Evolutionary conservation across 2,113 vertebrate genomes (phyloP).

Genomic region (Cacatua alba): DNA sequence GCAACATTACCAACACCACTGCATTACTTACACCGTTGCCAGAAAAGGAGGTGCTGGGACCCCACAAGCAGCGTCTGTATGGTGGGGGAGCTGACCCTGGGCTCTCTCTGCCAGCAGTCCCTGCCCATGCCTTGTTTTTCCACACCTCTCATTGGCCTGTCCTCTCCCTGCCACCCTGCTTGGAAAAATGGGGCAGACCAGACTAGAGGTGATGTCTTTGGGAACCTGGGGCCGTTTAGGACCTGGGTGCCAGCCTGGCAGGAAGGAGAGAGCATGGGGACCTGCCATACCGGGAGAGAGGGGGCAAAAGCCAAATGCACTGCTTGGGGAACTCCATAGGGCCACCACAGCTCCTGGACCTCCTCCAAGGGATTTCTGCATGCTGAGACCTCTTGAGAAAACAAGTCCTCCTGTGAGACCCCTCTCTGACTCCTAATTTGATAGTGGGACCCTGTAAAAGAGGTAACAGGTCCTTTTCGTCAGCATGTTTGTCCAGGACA

Average conservation of each 20-base stretch:
- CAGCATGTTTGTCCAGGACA: neutral
- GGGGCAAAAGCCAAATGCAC: neutral
- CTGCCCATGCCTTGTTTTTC: neutral
- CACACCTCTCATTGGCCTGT: neutral
- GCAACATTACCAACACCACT: fast-evolving
- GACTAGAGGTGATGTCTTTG: neutral
- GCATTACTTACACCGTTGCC: too few species aligned
- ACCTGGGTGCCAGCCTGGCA: too few species aligned
- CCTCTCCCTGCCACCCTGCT: neutral
- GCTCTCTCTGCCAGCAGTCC: neutral
- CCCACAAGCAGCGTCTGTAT: fast-evolving
- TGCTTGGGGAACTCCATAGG: neutral
- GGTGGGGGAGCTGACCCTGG: neutral
- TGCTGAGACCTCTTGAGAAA: neutral
- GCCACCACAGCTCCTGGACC: neutral
- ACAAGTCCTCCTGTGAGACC: neutral
- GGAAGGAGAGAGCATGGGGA: neutral
- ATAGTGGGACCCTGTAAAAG: neutral
- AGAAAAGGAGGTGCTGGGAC: neutral
- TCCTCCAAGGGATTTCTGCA: neutral
- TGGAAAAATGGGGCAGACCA: neutral
- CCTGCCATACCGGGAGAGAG: neutral
- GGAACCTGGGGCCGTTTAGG: fast-evolving
- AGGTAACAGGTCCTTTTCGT: neutral
- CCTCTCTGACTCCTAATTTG: neutral